These are phyloP conservation scores for Cerastis leucographa DNA, from an alignment of 2,888 invertebrate species.

Conservation along the genomic window DNA sequence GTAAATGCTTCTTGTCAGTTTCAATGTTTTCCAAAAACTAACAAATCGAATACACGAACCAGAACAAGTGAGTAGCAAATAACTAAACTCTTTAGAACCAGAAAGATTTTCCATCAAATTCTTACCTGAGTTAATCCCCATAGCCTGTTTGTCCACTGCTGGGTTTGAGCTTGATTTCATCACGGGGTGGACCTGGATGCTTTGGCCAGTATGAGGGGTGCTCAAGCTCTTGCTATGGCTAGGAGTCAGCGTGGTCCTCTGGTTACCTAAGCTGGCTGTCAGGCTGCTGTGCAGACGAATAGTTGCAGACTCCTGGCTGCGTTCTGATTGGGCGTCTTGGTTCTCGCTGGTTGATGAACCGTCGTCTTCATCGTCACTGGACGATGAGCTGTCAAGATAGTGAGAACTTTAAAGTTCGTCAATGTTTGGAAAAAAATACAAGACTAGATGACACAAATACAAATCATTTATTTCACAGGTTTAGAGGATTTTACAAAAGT, in stretches of 20 bases:
- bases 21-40: too few relatives aligned
- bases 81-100: constrained; percentile 17
- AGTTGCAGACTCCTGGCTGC: constrained; percentile 83
- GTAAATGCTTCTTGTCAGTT: not conserved
- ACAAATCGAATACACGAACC: not conserved
- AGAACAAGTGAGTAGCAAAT: not conserved
- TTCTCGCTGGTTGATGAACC: constrained; percentile 88
- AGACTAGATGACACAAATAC: too few relatives aligned
- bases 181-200: constrained; percentile 85
- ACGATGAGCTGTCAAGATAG: constrained; percentile 91
- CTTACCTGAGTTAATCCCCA: constrained; percentile 87
- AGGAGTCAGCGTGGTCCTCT: constrained; percentile 78
- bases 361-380: constrained; percentile 92
- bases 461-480: too few relatives aligned
- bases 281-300: constrained; percentile 75
- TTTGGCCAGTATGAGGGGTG: constrained; percentile 85
- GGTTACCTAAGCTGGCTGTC: constrained; percentile 73
- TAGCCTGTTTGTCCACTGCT: constrained; percentile 88
- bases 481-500: too few relatives aligned
- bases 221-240: constrained; percentile 87
- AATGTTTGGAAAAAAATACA: too few relatives aligned
- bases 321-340: constrained; percentile 84
- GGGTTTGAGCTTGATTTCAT: constrained; percentile 89
- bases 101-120: not conserved
- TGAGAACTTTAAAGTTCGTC: too few relatives aligned